Percentiles rank a stretch among this genome's conserved stretches.
Conservation (phyloP, 1,140 invertebrate species). For the Drosophila lini region DNA sequence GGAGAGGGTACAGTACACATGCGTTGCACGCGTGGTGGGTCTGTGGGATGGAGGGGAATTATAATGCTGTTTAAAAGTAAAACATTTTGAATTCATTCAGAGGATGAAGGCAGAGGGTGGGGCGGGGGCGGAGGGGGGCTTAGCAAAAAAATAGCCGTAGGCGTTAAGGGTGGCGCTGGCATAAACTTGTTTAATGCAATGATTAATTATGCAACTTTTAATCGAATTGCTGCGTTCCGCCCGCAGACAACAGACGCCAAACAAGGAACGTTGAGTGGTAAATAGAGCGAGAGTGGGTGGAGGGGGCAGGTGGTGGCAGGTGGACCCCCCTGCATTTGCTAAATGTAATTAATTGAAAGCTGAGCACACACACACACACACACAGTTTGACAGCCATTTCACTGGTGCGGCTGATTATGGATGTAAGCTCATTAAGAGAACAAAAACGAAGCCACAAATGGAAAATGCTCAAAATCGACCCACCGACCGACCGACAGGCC, state of each 20-base stretch:
- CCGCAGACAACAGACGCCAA: slow-evolving; percentile 19
- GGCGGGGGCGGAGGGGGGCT: neutral
- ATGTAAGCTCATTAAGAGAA: slow-evolving; percentile 41
- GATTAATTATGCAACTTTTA: slow-evolving; percentile 77
- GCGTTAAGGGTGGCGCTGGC: slow-evolving; percentile 13
- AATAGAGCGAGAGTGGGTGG: slow-evolving; percentile 11
- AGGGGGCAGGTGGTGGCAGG: neutral
- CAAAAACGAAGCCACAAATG: slow-evolving; percentile 41
- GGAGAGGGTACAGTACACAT: slow-evolving; percentile 2
- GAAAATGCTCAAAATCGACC: slow-evolving; percentile 4
- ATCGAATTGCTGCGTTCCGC: slow-evolving; percentile 50
- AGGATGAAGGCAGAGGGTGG: neutral
- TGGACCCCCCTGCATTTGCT: slow-evolving; percentile 7
- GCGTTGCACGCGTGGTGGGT: neutral
- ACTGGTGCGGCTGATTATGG: neutral
- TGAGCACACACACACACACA: neutral
- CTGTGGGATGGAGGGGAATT: slow-evolving; percentile 9
- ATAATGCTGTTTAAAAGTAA: slow-evolving; percentile 49
- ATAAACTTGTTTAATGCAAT: slow-evolving; percentile 71
- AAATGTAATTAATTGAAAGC: slow-evolving; percentile 51
- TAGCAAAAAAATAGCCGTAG: slow-evolving; percentile 6
- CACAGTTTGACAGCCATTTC: slow-evolving; percentile 36
- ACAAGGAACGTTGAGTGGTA: slow-evolving; percentile 31
- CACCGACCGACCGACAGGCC: neutral
- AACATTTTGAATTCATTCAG: slow-evolving; percentile 44